Evolutionary conservation across 2,888 invertebrate genomes (phyloP), one percentile per base, ranked within the genome.

Genomic region (Agelastica alni): DNA sequence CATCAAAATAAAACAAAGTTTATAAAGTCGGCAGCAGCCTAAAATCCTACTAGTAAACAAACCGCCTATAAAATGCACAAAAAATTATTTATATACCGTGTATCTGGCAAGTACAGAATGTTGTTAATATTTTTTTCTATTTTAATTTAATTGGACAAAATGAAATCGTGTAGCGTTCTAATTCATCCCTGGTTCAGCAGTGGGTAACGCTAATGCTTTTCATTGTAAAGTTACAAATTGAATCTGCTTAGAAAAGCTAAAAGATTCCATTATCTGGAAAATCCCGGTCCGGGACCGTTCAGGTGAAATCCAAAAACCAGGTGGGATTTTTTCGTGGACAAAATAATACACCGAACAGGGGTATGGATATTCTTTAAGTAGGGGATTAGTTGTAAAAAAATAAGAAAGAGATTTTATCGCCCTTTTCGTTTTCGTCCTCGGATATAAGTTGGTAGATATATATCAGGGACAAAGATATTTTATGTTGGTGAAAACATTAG

Each of bases 261-360:
- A 10, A 42, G 32, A 49, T 49, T 42, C 49, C 41, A 49, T 42
- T 49, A 42, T 49, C 32, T 42, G 10, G 42, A 4, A 49, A 49
- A 49, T 14, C 49, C 32, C 31, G 9, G 22, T 22, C n/a, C 13
- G 20, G 20, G 14, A 31, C 12, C 32, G 14, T 49, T 48, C 49
- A 49, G 42, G 49, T 42, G 22, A 41, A 49, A 41, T 42, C 32
- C 14, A 31, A 17, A 22, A 49, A 49, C 41, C 41, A 20, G 20
- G 32, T 20, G 22, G 41, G 17, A 13, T 42, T 49, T 36, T 47
- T 47, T 20, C 28, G 12, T 14, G 17, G 10, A 10, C 6, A 39
- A 16, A 17, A 5, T 9, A 5, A 10, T 36, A 36, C 10, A 10
- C 17, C n/a, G 36, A 36, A 36, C 18, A 18, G 36, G 36, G 3